Evolutionary conservation across 1,140 invertebrate genomes (phyloP), one percentile per base, ranked within the genome.

Genomic region (Hylaeus anthracinus): DNA sequence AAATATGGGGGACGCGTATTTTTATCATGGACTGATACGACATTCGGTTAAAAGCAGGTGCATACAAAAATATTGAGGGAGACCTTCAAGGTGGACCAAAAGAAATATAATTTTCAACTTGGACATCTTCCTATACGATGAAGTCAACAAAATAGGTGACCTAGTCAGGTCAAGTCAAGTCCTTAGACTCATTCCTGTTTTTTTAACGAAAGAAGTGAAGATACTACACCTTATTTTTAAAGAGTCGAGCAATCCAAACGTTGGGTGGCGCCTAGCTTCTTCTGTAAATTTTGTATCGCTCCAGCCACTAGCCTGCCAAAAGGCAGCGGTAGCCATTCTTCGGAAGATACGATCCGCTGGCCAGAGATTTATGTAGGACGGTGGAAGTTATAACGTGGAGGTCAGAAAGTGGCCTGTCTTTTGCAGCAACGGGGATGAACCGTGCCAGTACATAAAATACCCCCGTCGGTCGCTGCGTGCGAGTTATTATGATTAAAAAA

Each of bases 391-490:
- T 76, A 76, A 76, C 53, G 10, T 2, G 43, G 64, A 76, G 74
- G 74, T 76, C 64, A 76, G 74, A 69, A 69, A 69, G 64, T 76
- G 64, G 74, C 63, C 26, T 76, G 66, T 69, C 74, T 69, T 76
- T 48, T n/a, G 73, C 64, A 26, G 26, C 26, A 26, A 26, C 26
- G 74, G 51, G 26, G 2, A 1, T 39, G 63, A 67, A 45, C 58
- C 15, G 15, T 45, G 41, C 48, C 5, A 26, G 45, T 73, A 73
- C 14, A 75, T 75, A 75, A 75, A 75, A 63, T 75, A 67, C 41
- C 3, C 12, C 15, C 3, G 3, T 37, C 14, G n/a, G 43, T 15
- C 5, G 5, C 56, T 48, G 71, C 45, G 14, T 53, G 4, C 45
- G 48, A 74, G 61, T 74, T 64, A 74, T 74, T 53, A 43, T 64